These are phyloP conservation scores for Pachypsylla venusta DNA, from an alignment of 1,140 invertebrate species.

Conservation along the genomic window DNA sequence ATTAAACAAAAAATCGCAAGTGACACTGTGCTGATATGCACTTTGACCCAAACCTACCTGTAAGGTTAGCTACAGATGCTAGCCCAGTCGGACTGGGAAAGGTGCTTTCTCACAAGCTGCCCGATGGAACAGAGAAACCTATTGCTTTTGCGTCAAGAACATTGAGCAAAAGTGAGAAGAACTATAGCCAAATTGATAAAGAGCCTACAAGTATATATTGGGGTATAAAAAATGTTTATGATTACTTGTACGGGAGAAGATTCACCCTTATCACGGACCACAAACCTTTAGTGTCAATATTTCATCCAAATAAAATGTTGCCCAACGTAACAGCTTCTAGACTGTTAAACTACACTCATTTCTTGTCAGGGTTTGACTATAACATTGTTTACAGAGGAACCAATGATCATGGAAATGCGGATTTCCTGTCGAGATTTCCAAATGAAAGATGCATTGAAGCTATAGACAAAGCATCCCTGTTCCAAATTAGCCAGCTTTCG, in stretches of 20 bases:
- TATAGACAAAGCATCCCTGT: background rate
- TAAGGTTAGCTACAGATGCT: constrained; percentile 27
- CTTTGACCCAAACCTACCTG: constrained; percentile 23
- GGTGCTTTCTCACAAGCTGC: constrained; percentile 26
- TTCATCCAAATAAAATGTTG: constrained; percentile 27
- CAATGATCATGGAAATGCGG: constrained; percentile 24
- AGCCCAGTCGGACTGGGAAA: constrained; percentile 27
- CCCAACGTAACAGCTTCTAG: constrained; percentile 25
- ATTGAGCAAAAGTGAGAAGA: constrained; percentile 16
- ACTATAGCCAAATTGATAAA: constrained; percentile 35
- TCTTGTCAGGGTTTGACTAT: constrained; percentile 30
- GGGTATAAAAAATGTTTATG: constrained; percentile 33
- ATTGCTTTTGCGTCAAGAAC: constrained; percentile 28
- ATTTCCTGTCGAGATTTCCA: constrained; percentile 25
- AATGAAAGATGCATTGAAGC: background rate
- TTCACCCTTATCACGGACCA: constrained; percentile 35
- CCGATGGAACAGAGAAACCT: constrained; percentile 24
- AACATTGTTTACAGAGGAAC: constrained; percentile 25
- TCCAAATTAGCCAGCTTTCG: background rate
- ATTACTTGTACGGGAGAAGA: constrained; percentile 33
- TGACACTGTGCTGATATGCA: constrained; percentile 22
- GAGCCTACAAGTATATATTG: constrained; percentile 34
- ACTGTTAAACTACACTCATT: constrained; percentile 28
- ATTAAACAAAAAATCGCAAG: constrained; percentile 17
- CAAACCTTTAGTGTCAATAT: constrained; percentile 33